These are phyloP conservation scores for Acestrorhynchus altus DNA, from an alignment of 2,797 vertebrate species.

Conservation along the genomic window DNA sequence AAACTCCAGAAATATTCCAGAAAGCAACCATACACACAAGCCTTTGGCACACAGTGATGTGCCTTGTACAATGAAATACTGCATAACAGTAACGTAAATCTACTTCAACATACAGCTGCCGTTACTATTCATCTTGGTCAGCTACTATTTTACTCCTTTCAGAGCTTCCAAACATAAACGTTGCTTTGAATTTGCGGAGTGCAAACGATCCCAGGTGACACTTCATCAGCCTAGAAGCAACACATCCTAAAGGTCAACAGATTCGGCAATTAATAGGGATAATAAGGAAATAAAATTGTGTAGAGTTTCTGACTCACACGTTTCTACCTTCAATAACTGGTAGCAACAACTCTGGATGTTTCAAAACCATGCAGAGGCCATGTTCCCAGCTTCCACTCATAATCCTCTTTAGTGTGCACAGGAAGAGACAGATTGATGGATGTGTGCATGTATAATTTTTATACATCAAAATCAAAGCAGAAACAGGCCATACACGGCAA, in stretches of 20 bases:
- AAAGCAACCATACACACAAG: constrained; percentile 60
- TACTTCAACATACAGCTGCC: constrained; percentile 63
- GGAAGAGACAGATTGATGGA: constrained; percentile 50
- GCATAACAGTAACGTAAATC: constrained; percentile 69
- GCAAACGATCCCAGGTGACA: constrained; percentile 29
- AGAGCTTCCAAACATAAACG: constrained; percentile 53
- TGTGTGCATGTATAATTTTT: constrained; percentile 56
- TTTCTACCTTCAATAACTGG: constrained; percentile 33
- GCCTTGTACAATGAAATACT: constrained; percentile 74
- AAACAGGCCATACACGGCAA: constrained; percentile 63
- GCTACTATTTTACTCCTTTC: neutral
- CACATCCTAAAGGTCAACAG: constrained; percentile 13
- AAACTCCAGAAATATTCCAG: constrained; percentile 60
- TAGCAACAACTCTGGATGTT: constrained; percentile 59
- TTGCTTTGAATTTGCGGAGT: constrained; percentile 51
- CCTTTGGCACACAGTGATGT: constrained; percentile 64
- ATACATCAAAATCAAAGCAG: constrained; percentile 52
- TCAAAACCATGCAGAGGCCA: constrained; percentile 65
- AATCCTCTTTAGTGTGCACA: constrained; percentile 46
- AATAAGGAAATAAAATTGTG: neutral
- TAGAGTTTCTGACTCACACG: constrained; percentile 1
- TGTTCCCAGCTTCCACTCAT: constrained; percentile 58
- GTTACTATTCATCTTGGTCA: constrained; percentile 22
- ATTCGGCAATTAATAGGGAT: neutral
- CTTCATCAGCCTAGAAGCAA: constrained; percentile 21